phyloP scores from a whole-genome alignment of 2,113 vertebrate genomes.

The Phaetusa simplex region DNA sequence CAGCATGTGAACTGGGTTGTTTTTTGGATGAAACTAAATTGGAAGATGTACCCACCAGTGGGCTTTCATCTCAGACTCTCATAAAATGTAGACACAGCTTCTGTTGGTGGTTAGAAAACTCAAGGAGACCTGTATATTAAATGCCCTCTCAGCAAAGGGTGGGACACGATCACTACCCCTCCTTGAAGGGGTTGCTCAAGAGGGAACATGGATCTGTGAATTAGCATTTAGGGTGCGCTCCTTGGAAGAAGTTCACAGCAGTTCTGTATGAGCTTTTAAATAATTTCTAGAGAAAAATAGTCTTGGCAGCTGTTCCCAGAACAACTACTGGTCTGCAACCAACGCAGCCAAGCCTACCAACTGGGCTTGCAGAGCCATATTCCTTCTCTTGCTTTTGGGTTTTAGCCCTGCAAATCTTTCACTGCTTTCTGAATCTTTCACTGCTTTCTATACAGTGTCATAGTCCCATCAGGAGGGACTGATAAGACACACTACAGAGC shows the following conservation, averaged over 20 bases:
- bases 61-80: neutral
- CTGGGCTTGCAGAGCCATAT: neutral
- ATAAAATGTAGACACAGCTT: neutral
- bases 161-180: neutral
- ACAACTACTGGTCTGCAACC: neutral
- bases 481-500: neutral
- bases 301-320: neutral
- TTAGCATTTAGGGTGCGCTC: neutral
- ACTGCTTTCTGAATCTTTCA: neutral
- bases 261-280: neutral
- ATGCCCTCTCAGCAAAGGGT: neutral
- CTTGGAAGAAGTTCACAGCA: neutral
- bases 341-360: neutral
- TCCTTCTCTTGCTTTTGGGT: neutral
- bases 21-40: neutral
- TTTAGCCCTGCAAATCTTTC: neutral
- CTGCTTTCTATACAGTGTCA: neutral
- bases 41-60: neutral
- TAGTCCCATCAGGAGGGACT: neutral
- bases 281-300: neutral
- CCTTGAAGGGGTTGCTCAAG: neutral
- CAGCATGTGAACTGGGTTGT: accelerated
- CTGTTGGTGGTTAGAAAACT: neutral
- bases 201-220: neutral
- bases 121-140: neutral